Percentiles rank a stretch among this genome's conserved stretches.
Evolutionary conservation across 2,888 invertebrate genomes (phyloP).

Genomic region (Clitarchus hookeri): DNA sequence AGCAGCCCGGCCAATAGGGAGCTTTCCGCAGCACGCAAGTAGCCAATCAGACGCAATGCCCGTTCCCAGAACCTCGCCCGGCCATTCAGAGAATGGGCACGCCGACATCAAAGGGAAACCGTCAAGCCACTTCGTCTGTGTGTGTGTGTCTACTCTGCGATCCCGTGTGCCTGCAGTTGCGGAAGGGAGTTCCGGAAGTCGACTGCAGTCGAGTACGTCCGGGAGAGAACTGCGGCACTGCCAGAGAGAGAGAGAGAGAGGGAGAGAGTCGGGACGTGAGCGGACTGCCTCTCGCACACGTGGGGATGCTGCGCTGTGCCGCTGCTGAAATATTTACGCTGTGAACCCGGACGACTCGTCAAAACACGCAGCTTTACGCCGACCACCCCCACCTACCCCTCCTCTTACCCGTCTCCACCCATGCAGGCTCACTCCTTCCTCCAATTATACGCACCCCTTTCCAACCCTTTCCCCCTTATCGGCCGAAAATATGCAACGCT

Average conservation of each 20-base stretch:
- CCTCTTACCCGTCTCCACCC: neutral
- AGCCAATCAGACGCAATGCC: too few species aligned
- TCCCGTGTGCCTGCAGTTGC: too few species aligned
- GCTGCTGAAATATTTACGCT: slow-evolving; percentile 7
- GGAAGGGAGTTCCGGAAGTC: too few species aligned
- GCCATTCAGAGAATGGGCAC: too few species aligned
- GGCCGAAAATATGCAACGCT: too few species aligned
- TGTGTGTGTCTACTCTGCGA: too few species aligned
- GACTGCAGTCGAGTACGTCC: too few species aligned
- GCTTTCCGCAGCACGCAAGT: too few species aligned
- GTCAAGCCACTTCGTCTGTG: too few species aligned
- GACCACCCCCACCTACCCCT: neutral
- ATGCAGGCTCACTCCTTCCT: neutral
- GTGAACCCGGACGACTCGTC: neutral
- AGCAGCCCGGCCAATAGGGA: too few species aligned
- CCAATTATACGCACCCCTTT: neutral
- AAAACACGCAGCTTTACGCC: slow-evolving; percentile 6
- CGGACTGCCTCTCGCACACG: neutral
- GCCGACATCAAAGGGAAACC: too few species aligned
- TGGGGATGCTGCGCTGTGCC: neutral
- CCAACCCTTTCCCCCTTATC: neutral
- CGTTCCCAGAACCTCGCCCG: too few species aligned
- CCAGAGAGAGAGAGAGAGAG: neutral
- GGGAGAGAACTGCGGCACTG: neutral
- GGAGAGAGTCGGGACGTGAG: neutral